Conservation (phyloP, 2,888 invertebrate species). For the Callyntrura sp. region DNA sequence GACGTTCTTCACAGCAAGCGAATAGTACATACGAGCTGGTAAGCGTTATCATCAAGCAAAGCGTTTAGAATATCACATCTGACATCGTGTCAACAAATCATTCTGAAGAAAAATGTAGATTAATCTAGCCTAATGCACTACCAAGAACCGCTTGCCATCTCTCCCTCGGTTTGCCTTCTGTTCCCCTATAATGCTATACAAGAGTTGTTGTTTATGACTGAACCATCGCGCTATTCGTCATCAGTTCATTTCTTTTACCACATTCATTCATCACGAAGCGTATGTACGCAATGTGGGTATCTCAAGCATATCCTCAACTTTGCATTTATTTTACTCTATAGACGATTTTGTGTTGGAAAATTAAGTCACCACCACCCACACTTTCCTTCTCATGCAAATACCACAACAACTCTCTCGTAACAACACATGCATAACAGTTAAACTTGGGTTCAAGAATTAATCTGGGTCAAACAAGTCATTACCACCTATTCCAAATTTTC, state of each 20-base stretch:
- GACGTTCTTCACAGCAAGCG: too few relatives aligned
- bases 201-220: too few relatives aligned
- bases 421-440: conserved; percentile 10
- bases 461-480: conserved; percentile 80
- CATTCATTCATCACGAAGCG: conserved; percentile 7
- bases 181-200: too few relatives aligned
- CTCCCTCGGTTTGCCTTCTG: too few relatives aligned
- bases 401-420: conserved; percentile 22
- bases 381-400: conserved; percentile 27
- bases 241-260: background rate
- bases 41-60: background rate
- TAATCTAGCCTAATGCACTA: too few relatives aligned
- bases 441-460: conserved; percentile 68
- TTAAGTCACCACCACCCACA: conserved; percentile 26
- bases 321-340: conserved; percentile 17
- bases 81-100: conserved; percentile 6
- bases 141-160: too few relatives aligned
- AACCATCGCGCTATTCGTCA: background rate
- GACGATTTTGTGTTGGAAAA: background rate
- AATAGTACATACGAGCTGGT: too few relatives aligned
- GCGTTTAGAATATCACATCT: too few relatives aligned
- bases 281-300: background rate
- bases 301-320: too few relatives aligned
- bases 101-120: too few relatives aligned
- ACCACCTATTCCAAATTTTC: conserved; percentile 74